phyloP scores from a whole-genome alignment of 2,113 vertebrate species.

The Neogale vison region DNA sequence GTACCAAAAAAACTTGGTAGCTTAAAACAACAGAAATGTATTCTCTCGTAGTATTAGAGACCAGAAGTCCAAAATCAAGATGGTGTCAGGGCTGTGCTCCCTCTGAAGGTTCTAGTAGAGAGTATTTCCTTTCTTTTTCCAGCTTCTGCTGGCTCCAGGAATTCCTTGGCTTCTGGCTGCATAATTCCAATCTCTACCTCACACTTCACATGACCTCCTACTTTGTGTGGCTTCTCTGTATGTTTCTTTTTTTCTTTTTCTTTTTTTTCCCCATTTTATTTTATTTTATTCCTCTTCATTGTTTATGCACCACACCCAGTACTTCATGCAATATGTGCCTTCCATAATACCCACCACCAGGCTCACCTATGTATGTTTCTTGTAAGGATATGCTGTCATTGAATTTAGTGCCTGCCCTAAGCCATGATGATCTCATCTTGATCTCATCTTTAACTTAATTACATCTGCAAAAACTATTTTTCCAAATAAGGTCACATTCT shows the following conservation, averaged over 20 bases:
- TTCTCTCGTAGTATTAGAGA: not conserved
- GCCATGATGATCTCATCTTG: not conserved
- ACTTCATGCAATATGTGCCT: too few species aligned
- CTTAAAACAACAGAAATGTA: not conserved
- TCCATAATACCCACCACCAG: too few species aligned
- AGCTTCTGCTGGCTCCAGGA: not conserved
- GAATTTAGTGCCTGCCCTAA: not conserved
- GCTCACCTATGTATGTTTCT: not conserved
- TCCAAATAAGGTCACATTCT: not conserved
- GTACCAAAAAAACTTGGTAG: not conserved
- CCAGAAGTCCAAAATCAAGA: not conserved
- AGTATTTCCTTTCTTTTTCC: not conserved
- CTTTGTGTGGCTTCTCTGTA: not conserved
- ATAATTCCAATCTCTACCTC: not conserved
- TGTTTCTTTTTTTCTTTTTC: not conserved
- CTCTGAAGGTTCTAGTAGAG: not conserved
- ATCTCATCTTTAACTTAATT: not conserved
- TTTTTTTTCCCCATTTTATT: too few species aligned
- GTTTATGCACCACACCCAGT: too few species aligned
- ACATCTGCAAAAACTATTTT: not conserved
- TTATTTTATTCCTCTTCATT: too few species aligned
- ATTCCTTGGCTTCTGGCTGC: not conserved
- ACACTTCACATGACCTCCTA: not conserved
- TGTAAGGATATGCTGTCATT: not conserved
- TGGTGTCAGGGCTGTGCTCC: not conserved